Evolutionary conservation across 2,797 vertebrate species (phyloP), one percentile per base, ranked within the genome.

Genomic region (Poeciliopsis infans): DNA sequence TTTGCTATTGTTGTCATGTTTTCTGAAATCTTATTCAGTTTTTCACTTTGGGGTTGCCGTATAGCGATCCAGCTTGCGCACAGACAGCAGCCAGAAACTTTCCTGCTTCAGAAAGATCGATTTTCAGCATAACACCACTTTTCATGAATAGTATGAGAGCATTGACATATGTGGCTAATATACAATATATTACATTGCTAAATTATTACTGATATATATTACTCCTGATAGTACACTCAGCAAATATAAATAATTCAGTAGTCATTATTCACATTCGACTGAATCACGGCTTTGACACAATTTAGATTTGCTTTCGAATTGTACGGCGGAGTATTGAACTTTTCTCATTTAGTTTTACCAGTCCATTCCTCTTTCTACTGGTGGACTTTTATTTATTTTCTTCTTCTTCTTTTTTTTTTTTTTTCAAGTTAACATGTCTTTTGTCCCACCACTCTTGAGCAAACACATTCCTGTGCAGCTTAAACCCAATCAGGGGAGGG

Each of bases 261-360:
- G 86, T 87, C 86, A 89, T 91, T 88, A 88, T 87, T 92, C 86
- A 91, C 75, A 81, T 87, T 80, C 51, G 89, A 89, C 87, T 87
- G 88, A 89, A 93, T 90, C 89, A 90, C 82, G 76, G 78, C 84
- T 78, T 79, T 78, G 79, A 77, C 75, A 74, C 78, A 75, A 74
- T 72, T 77, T 18, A 47, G 51, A 77, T 81, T 55, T 71, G 20
- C 69, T 82, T 79, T 4, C 69, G 31, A 12, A 31, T 76, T 76
- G 72, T 64, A 51, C n/a, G 23, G 71, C 25, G 55, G 43, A 76
- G 28, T 76, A 68, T 31, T 49, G 74, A 74, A 75, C 23, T 76
- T 81, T 76, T 76, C 47, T 79, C 43, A 73, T 89, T 86, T 86
- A 45, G 61, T 78, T 82, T 88, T 78, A 77, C 81, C 83, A 73